Base-by-base conservation (phyloP, 2,888 invertebrate genomes). In the Maniola hyperantus region DNA sequence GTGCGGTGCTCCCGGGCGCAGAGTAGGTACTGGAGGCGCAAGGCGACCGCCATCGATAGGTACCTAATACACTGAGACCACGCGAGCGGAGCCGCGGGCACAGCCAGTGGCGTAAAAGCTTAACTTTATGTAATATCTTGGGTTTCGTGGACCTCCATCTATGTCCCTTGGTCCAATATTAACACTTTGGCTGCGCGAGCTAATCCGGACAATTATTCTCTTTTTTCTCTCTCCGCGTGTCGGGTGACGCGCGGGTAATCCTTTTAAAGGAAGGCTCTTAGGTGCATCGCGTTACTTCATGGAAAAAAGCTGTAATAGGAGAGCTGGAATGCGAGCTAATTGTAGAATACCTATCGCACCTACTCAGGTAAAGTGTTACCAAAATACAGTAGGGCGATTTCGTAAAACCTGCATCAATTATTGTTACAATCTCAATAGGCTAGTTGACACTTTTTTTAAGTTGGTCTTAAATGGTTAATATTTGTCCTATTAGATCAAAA, bases 181-280 rank as follows among this genome's bases (percentile, higher is more conserved):
- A 92, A 92, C 91, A 91, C 91, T 91, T 91, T 91, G 91, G 91
- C 91, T 89, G 91, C 89, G 91, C 85, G 89, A 88, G 88, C 87
- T 92, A 90, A 92, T 91, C 91, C 89, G 61, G 77, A 84, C 87
- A 87, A 87, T 85, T 84, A 86, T 87, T 88, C 68, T 70, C 83
- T 82, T 71, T 72, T 85, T 77, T 42, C 57, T 42, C 57, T 42
- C 42, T 57, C 57, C 20, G 20, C 57, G 78, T 83, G 84, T 88
- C 88, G 78, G 81, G 81, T 89, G 89, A 88, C 89, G 87, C 85
- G 89, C 85, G 82, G 81, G 86, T 91, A 91, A 91, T 91, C 91
- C 91, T 89, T 92, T 92, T 91, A 92, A 90, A 91, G 83, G 86
- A 67, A 73, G 72, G 75, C 75, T 74, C 73, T 74, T 67, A 72